Conservation (phyloP, 2,797 vertebrate genomes). For the Mormyrops attenuatus region DNA sequence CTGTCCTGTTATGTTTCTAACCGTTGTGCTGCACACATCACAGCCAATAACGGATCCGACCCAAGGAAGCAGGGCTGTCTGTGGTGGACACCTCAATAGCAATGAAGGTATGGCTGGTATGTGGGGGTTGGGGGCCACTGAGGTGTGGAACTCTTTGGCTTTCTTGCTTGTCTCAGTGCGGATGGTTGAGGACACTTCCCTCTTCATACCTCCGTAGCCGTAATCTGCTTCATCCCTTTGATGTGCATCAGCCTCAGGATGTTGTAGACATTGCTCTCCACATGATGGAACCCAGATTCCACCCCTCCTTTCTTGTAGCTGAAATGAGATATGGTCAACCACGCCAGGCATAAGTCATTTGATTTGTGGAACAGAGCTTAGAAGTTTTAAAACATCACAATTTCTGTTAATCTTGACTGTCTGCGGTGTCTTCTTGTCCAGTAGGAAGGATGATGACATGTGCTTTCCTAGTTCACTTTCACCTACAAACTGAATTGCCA, state of each 20-base stretch:
- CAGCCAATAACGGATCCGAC: neutral
- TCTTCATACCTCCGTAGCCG: conserved; percentile 70
- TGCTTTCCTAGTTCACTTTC: neutral
- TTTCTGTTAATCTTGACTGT: neutral
- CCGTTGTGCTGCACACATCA: neutral
- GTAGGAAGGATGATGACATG: neutral
- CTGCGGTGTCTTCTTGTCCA: neutral
- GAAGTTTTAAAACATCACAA: conserved; percentile 23
- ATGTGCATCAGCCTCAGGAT: conserved; percentile 76
- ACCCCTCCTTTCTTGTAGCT: conserved; percentile 89
- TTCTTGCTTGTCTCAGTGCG: neutral
- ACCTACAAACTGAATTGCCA: neutral
- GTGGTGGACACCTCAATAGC: neutral
- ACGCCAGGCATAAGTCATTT: neutral
- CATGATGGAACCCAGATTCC: conserved; percentile 78
- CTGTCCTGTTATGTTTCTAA: neutral
- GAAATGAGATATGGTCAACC: conserved; percentile 22
- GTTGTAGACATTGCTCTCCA: conserved; percentile 81
- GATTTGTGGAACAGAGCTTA: conserved; percentile 26
- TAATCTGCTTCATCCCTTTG: conserved; percentile 78
- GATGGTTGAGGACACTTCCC: neutral
- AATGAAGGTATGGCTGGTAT: neutral
- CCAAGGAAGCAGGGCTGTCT: neutral
- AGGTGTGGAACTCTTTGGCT: neutral
- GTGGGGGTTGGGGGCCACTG: neutral